phyloP scores from a whole-genome alignment of 2,888 invertebrate genomes.

The Coelinius sp. region DNA sequence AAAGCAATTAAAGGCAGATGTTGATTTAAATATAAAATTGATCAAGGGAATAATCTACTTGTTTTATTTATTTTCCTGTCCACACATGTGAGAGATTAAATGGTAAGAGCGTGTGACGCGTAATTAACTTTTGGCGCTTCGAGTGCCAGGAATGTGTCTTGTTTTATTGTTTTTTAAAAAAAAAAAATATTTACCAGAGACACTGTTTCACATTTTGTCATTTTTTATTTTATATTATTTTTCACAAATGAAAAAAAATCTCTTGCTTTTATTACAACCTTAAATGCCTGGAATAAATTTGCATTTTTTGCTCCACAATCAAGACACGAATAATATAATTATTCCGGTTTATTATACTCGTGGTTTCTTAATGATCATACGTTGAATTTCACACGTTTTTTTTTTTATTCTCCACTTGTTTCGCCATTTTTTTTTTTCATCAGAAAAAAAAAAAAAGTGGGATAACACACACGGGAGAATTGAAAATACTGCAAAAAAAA shows the following conservation, averaged over 20 bases:
- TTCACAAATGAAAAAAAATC: constrained; percentile 6
- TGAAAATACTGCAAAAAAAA: constrained; percentile 32
- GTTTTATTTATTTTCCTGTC: neutral
- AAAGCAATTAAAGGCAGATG: constrained; percentile 15
- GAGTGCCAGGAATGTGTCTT: constrained; percentile 43
- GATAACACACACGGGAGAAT: constrained; percentile 15
- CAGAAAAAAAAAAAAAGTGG: neutral
- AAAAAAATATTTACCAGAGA: neutral
- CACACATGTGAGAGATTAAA: constrained; percentile 42
- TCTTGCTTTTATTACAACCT: constrained; percentile 24
- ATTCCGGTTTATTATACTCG: constrained; percentile 4
- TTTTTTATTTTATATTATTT: constrained; percentile 18
- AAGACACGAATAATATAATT: constrained; percentile 6
- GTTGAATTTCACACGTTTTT: constrained; percentile 1
- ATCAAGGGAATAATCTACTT: constrained; percentile 33
- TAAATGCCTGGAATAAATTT: constrained; percentile 42
- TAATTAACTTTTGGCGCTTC: constrained; percentile 47
- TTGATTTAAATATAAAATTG: constrained; percentile 50
- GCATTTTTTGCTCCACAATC: constrained; percentile 41
- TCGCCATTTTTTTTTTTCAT: neutral
- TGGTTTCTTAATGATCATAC: constrained; percentile 6
- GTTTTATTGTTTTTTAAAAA: constrained; percentile 35
- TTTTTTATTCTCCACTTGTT: constrained; percentile 13
- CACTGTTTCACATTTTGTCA: constrained; percentile 19
- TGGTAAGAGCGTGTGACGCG: constrained; percentile 51